Percentiles rank a stretch among this genome's conserved stretches.
Conservation (phyloP, 2,888 invertebrate species). For the Papilio protenor region DNA sequence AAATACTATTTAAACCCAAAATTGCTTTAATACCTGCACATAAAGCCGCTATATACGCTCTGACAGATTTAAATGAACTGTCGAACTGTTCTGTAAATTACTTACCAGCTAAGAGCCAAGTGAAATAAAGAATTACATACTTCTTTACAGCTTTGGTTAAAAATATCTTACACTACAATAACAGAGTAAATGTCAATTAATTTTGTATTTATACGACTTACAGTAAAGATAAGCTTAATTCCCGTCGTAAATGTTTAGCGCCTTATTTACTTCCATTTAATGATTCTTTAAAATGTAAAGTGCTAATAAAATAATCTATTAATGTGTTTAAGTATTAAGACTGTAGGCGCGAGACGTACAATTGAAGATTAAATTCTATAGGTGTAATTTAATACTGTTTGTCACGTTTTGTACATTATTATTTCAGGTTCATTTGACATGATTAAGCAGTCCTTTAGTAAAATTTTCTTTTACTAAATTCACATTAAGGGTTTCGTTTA, state of each 20-base stretch:
- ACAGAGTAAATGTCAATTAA: conserved; percentile 7
- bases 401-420: neutral
- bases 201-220: conserved; percentile 18
- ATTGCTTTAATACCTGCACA: neutral
- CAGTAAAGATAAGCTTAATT: conserved; percentile 26
- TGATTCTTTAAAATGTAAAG: conserved; percentile 27
- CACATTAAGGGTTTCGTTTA: no score
- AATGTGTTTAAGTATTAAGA: conserved; percentile 4
- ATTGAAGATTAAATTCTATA: neutral
- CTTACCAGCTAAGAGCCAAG: no score
- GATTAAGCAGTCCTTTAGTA: no score
- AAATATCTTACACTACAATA: neutral
- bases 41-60: no score
- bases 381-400: neutral
- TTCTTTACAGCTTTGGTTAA: neutral
- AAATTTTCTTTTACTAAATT: no score
- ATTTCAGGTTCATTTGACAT: neutral
- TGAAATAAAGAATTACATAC: neutral
- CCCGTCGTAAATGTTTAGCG: conserved; percentile 22
- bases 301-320: conserved; percentile 21
- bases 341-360: neutral
- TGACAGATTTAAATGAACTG: no score
- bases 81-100: no score
- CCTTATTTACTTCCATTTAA: conserved; percentile 30
- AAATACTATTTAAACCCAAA: neutral